A percentile compares a stretch with the other conserved stretches of the same genome.
These are phyloP conservation scores for Camponotus floridanus DNA, from an alignment of 1,140 invertebrate species.

Conservation along the genomic window DNA sequence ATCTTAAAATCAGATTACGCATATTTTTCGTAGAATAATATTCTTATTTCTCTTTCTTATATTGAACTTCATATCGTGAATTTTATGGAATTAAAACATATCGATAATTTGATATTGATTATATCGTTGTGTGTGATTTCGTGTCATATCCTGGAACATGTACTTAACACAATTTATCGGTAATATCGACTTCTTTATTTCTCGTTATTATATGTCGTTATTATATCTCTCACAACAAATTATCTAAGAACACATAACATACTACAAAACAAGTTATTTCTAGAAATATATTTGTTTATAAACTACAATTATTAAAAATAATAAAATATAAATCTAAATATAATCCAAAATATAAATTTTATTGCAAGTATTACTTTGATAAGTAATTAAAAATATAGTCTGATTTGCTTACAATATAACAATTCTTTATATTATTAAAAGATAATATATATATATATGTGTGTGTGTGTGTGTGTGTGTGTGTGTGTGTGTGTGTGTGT, in stretches of 20 bases:
- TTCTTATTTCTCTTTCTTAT: neutral
- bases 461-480: too few species aligned
- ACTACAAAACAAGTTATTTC: constrained; percentile 6
- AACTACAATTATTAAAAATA: constrained; percentile 23
- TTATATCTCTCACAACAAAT: neutral
- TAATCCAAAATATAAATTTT: neutral
- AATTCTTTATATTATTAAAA: constrained; percentile 15
- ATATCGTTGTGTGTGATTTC: neutral
- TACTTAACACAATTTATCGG: neutral
- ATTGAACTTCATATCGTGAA: neutral
- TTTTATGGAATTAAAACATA: neutral
- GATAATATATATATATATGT: neutral
- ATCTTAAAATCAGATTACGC: constrained; percentile 29
- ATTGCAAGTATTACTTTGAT: neutral
- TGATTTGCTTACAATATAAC: neutral
- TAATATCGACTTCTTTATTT: neutral
- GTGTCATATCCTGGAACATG: neutral
- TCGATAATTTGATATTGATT: neutral
- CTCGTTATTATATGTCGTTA: neutral
- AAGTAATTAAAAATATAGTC: neutral
- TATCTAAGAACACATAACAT: neutral
- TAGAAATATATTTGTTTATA: constrained; percentile 6
- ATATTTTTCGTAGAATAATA: neutral
- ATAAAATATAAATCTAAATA: neutral
- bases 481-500: too few species aligned